Conservation (phyloP, 2,888 invertebrate genomes). For the Rhopalosiphum nymphaeae region DNA sequence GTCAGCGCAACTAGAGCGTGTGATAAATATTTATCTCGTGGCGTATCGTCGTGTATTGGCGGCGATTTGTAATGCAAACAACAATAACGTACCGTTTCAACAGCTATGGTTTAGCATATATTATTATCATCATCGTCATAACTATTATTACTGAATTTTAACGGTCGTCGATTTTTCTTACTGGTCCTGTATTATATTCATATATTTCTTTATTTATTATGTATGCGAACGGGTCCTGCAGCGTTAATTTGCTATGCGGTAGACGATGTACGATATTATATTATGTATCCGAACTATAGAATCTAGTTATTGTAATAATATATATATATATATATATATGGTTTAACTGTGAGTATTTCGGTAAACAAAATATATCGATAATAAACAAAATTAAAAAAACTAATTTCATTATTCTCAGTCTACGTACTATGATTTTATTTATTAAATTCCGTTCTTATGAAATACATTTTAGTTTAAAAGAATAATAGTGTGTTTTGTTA, state of each 20-base stretch:
- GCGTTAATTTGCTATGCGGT: background rate
- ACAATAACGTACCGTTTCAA: constrained; percentile 59
- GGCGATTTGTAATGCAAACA: constrained; percentile 49
- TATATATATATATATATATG: background rate
- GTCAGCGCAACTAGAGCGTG: constrained; percentile 54
- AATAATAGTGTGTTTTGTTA: background rate
- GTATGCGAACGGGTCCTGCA: background rate
- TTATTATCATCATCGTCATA: background rate
- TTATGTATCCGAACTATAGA: background rate
- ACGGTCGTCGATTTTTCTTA: constrained; percentile 23
- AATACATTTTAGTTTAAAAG: background rate
- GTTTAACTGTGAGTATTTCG: background rate
- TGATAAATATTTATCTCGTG: constrained; percentile 52
- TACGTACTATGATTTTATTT: background rate
- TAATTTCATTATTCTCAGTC: background rate
- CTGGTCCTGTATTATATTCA: background rate
- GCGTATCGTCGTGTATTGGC: background rate
- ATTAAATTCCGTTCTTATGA: background rate
- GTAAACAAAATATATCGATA: background rate
- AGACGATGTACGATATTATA: background rate
- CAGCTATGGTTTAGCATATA: constrained; percentile 39
- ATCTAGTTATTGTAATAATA: background rate
- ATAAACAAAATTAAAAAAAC: background rate
- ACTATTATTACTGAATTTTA: constrained; percentile 26
- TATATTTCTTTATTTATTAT: background rate